phyloP scores from a whole-genome alignment of 37 sponge, comb jelly and placozoan genomes.

The Amphimedon queenslandica region DNA sequence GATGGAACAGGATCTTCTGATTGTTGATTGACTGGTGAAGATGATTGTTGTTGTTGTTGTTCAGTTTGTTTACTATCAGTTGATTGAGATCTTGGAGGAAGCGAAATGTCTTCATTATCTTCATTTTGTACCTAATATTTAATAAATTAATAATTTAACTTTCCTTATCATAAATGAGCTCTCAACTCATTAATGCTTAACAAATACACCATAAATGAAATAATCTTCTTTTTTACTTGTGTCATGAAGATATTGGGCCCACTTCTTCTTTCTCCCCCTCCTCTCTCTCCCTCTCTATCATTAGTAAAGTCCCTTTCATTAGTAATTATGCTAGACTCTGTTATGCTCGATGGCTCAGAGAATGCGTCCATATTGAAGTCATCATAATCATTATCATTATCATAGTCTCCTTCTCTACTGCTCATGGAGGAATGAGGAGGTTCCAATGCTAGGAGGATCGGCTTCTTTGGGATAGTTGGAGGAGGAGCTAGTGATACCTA shows the following conservation, averaged over 20 bases:
- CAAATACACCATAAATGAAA: too few relatives aligned
- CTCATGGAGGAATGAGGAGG: conserved; percentile 1
- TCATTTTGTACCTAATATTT: too few relatives aligned
- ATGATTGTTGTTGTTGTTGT: too few relatives aligned
- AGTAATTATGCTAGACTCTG: not conserved
- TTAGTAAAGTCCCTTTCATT: not conserved
- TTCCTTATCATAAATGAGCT: too few relatives aligned
- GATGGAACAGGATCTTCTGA: not conserved
- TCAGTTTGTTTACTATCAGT: not conserved
- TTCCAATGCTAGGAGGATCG: conserved; percentile 33
- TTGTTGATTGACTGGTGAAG: not conserved
- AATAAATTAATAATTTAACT: too few relatives aligned
- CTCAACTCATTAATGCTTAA: too few relatives aligned
- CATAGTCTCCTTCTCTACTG: too few relatives aligned
- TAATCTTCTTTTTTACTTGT: too few relatives aligned
- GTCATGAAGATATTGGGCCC: not conserved
- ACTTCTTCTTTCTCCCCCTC: not conserved
- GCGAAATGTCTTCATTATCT: too few relatives aligned
- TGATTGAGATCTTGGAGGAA: not conserved
- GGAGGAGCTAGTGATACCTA: conserved; percentile 56
- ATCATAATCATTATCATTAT: too few relatives aligned
- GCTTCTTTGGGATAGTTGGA: conserved; percentile 56
- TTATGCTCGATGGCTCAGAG: not conserved
- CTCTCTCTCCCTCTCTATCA: not conserved
- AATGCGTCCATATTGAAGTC: not conserved